phyloP scores from a whole-genome alignment of 2,888 invertebrate genomes.

The Nephrotoma appendiculata region DNA sequence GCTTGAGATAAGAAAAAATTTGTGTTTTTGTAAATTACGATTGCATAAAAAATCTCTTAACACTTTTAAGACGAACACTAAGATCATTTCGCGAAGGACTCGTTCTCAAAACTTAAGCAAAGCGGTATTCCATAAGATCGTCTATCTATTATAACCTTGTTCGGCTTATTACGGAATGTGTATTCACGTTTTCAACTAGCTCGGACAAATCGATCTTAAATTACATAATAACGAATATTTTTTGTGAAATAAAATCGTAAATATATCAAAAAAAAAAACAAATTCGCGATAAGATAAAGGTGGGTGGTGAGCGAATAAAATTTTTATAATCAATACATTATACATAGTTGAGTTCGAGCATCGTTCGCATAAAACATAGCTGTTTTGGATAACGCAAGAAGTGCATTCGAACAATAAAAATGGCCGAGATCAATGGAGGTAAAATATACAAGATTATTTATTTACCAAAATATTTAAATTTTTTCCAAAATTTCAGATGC shows the following conservation, averaged over 20 bases:
- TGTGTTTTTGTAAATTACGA: background rate
- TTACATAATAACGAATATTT: background rate
- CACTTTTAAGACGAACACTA: background rate
- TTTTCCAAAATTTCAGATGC: background rate
- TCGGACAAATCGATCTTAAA: background rate
- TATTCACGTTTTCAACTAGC: background rate
- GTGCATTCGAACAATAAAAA: background rate
- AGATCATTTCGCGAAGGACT: background rate
- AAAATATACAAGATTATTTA: background rate
- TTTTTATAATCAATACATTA: background rate
- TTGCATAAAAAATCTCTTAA: background rate
- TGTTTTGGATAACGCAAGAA: background rate
- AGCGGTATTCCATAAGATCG: background rate
- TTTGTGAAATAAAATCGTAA: background rate
- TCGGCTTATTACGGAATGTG: background rate
- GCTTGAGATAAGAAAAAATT: background rate
- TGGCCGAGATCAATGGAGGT: background rate
- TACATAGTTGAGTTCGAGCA: background rate
- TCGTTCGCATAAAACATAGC: background rate
- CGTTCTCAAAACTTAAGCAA: background rate
- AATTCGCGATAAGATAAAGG: background rate
- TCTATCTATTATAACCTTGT: background rate
- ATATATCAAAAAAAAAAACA: background rate
- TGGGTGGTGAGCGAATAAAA: background rate
- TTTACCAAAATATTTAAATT: background rate